A percentile compares a stretch with the other conserved stretches of the same genome.
phyloP scores from a whole-genome alignment of 2,888 invertebrate species.

The Chloroclystis v-ata region DNA sequence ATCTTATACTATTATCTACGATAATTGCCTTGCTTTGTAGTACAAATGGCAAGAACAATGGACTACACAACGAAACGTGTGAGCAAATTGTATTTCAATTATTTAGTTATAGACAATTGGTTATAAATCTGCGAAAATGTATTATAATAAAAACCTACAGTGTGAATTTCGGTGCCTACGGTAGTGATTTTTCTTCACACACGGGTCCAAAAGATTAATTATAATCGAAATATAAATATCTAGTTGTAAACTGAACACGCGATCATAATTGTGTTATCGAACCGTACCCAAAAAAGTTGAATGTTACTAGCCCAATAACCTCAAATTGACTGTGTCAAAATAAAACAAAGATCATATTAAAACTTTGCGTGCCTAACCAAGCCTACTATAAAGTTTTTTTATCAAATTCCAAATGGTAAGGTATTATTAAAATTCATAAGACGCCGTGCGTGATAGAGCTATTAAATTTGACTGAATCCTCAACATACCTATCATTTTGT shows the following conservation, averaged over 20 bases:
- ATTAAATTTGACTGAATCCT: constrained; percentile 25
- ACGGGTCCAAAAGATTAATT: too few relatives aligned
- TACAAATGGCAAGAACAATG: constrained; percentile 33
- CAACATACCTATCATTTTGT: constrained; percentile 34
- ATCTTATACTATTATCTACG: constrained; percentile 51
- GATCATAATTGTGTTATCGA: not conserved
- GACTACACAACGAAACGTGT: constrained; percentile 20
- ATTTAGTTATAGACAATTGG: constrained; percentile 5
- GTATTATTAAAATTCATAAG: constrained; percentile 26
- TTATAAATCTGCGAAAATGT: constrained; percentile 4
- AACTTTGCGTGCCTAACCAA: constrained; percentile 18
- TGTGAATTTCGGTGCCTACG: too few relatives aligned
- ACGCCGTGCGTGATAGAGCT: constrained; percentile 16
- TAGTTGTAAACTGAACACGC: constrained; percentile 1
- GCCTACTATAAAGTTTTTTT: constrained; percentile 22
- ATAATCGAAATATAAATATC: too few relatives aligned
- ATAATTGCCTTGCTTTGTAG: constrained; percentile 45
- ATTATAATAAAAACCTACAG: not conserved
- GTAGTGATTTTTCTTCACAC: too few relatives aligned
- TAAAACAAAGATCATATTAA: constrained; percentile 14
- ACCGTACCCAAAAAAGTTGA: not conserved
- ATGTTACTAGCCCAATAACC: constrained; percentile 7
- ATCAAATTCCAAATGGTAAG: constrained; percentile 19
- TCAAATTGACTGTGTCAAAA: constrained; percentile 12
- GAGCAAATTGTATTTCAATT: constrained; percentile 9